phyloP scores from a whole-genome alignment of 2,113 vertebrate species.

The Alaudala cheleensis region DNA sequence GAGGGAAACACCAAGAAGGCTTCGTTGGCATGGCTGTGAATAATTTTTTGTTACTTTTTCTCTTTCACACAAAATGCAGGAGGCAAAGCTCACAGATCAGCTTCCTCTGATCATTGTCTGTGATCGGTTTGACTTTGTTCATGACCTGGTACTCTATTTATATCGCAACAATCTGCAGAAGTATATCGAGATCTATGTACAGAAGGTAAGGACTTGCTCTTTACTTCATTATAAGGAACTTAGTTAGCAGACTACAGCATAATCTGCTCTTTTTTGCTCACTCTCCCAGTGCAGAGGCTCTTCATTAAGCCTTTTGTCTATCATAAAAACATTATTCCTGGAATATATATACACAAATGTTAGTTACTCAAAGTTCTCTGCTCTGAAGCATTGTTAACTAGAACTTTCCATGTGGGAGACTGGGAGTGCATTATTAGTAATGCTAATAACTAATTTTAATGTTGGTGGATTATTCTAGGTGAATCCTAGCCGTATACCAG shows the following conservation, averaged over 20 bases:
- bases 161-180: conserved; percentile 94
- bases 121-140: conserved; percentile 92
- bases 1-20: not conserved
- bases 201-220: conserved; percentile 79
- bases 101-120: conserved; percentile 94
- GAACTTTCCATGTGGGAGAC: not conserved
- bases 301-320: not conserved
- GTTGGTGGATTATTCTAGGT: conserved; percentile 73
- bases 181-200: conserved; percentile 94
- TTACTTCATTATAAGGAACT: not conserved
- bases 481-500: conserved; percentile 90
- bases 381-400: not conserved
- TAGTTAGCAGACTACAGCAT: not conserved
- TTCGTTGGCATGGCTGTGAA: not conserved
- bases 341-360: not conserved
- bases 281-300: not conserved
- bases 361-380: not conserved
- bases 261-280: not conserved
- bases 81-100: conserved; percentile 92
- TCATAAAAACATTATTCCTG: not conserved
- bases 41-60: not conserved
- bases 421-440: not conserved
- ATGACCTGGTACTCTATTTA: conserved; percentile 90
- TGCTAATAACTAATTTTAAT: not conserved
- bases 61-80: conserved; percentile 64